Evolutionary conservation across 2,113 vertebrate genomes (phyloP), one percentile per base, ranked within the genome.

Genomic region (Serilophus lunatus): DNA sequence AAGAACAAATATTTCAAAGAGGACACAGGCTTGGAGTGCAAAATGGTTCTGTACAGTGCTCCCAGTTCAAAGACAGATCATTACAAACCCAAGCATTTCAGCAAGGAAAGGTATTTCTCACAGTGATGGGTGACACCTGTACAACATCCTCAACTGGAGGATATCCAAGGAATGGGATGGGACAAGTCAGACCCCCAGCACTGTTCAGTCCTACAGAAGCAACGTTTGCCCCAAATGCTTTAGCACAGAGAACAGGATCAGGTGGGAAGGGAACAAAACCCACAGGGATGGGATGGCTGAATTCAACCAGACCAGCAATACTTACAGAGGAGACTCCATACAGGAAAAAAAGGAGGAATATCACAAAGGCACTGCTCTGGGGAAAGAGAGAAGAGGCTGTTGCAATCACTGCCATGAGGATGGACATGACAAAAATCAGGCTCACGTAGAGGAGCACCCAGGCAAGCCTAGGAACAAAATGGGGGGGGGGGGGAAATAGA

Each of bases 271-370:
- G 16, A 12, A 47, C 22, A 26, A 64, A 59, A 14, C 0, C 6
- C n/a, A 4, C 36, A 10, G 36, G 56, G 35, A 33, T 25, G 51
- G 50, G 56, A 14, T 18, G 42, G 54, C 7, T 2, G 4, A 33
- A 40, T 0, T 6, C 11, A 12, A 3, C 1, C 2, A n/a, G 64
- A 12, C 3, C 17, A 36, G 31, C 86, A 82, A 89, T 68, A 99
- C 99, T 99, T 97, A 99, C 99, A 26, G 99, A 99, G 44, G 99
- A 99, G 77, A 99, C 98, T 25, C 99, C 99, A 54, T 99, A 99
- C 10, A 99, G 97, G 97, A 99, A 99, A 91, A 99, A 99, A 61
- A 99, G 98, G 10, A 98, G 97, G 95, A 99, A 99, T 77, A 99
- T 97, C 79, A 99, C 97, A 12, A 99, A 78, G 93, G 99, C 98